Base-by-base conservation (phyloP, 2,113 vertebrate species). In the Hippocampus mohnikei region DNA sequence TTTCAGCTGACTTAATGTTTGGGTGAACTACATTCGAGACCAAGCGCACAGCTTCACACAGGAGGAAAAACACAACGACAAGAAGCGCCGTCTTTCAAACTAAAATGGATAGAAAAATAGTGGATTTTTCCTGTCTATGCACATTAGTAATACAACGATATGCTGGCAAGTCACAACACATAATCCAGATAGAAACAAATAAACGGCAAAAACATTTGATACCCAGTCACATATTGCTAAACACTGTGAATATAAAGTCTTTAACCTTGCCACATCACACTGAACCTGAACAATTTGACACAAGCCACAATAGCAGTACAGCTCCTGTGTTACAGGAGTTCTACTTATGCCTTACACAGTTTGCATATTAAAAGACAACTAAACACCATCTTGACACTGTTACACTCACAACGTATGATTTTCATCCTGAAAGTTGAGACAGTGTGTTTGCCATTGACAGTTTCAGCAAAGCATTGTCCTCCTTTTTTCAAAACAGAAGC, bases 311-410 rank as follows among this genome's bases (percentile, higher is more conserved):
- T 69, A 75, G 77, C 77, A 52, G 82, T 60, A 74, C 68, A 25
- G 72, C 75, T 84, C 64, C 59, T 55, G 58, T 72, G 75, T 48
- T 67, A 70, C 72, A 80, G 18, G 48, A 50, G 78, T 64, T 79
- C 68, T 72, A 55, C 74, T 75, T 81, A 67, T 75, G 66, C 71
- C 72, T 72, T 21, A 62, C 73, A 70, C 59, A 61, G 56, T 88
- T 90, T 90, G 84, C 84, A 88, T 89, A 87, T 83, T 79, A 79
- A 82, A 70, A 83, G 65, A 83, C 85, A 87, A 60, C 76, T 77
- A 84, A 82, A 81, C 79, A 87, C 85, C 78, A 82, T 69, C 73
- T 88, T 68, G 64, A 87, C 74, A 83, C 53, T 67, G 69, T 67
- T 67, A 75, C 66, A 67, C 65, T 74, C 77, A 77, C 77, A 25